Percentiles rank a stretch among this genome's conserved stretches.
Evolutionary conservation across 2,797 vertebrate species (phyloP).

Genomic region (Etheostoma perlongum): DNA sequence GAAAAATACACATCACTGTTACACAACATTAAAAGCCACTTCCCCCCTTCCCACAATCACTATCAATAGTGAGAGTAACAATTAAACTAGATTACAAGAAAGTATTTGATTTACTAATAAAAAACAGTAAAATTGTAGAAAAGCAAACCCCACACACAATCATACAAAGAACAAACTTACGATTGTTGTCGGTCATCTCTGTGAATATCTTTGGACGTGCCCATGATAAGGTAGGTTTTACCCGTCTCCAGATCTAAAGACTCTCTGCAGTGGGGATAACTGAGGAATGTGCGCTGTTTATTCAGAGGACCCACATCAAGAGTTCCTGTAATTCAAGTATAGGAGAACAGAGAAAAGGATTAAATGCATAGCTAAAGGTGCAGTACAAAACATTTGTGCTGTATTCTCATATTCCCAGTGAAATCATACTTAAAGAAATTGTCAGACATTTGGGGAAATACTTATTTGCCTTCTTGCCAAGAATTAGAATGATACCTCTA

Average conservation of each 20-base stretch:
- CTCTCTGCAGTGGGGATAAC: conserved; percentile 74
- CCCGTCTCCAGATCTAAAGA: conserved; percentile 45
- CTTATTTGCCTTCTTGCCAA: neutral
- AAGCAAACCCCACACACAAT: neutral
- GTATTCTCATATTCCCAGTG: neutral
- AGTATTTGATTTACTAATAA: neutral
- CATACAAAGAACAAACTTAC: conserved; percentile 53
- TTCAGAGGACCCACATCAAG: conserved; percentile 55
- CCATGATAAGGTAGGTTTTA: conserved; percentile 83
- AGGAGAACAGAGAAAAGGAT: neutral
- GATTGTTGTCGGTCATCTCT: neutral
- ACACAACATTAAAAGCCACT: neutral
- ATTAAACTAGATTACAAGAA: neutral
- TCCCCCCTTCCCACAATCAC: neutral
- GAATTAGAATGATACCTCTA: neutral
- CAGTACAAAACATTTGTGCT: neutral
- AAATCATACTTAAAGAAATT: neutral
- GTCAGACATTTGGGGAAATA: neutral
- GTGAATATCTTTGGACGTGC: conserved; percentile 66
- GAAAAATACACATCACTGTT: neutral
- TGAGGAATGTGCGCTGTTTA: conserved; percentile 68
- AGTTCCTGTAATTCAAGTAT: conserved; percentile 61
- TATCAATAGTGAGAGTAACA: neutral
- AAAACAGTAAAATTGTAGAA: neutral
- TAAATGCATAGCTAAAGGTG: neutral